Percentiles rank a stretch among this genome's conserved stretches.
Evolutionary conservation across 1,140 invertebrate genomes (phyloP).

Genomic region (Trichonephila inaurata): DNA sequence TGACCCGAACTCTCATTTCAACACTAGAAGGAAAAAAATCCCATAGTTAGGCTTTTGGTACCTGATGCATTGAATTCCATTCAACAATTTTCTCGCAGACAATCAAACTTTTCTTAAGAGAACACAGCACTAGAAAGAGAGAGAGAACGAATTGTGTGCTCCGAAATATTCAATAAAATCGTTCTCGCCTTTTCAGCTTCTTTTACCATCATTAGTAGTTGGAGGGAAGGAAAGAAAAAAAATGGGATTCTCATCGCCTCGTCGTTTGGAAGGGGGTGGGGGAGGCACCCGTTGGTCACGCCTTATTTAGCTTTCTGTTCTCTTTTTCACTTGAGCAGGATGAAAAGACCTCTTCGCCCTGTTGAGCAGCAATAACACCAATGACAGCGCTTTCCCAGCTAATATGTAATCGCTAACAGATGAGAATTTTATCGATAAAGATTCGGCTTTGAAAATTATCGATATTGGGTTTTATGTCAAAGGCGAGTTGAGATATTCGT

Average conservation of each 20-base stretch:
- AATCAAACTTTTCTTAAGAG: constrained; percentile 41
- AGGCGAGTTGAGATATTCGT: too few species aligned
- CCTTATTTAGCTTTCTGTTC: constrained; percentile 49
- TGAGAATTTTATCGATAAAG: too few species aligned
- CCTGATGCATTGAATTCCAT: constrained; percentile 36
- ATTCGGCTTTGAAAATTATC: too few species aligned
- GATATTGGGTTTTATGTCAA: too few species aligned
- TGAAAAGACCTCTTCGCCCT: neutral
- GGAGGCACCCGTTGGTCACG: constrained; percentile 4
- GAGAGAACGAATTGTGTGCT: neutral
- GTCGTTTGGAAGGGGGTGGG: neutral
- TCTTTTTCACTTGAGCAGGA: neutral
- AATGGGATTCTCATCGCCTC: neutral
- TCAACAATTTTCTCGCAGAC: neutral
- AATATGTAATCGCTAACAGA: neutral
- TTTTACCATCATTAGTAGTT: neutral
- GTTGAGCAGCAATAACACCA: neutral
- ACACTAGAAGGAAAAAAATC: neutral
- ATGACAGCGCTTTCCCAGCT: neutral
- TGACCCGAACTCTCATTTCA: neutral
- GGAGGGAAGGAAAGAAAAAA: neutral
- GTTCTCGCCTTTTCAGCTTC: neutral
- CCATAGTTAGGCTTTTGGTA: neutral
- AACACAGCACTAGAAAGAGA: neutral
- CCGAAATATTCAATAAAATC: constrained; percentile 49